A percentile compares a stretch with the other conserved stretches of the same genome.
Conservation (phyloP, 1,140 invertebrate genomes). For the Psilanteris sp. region DNA sequence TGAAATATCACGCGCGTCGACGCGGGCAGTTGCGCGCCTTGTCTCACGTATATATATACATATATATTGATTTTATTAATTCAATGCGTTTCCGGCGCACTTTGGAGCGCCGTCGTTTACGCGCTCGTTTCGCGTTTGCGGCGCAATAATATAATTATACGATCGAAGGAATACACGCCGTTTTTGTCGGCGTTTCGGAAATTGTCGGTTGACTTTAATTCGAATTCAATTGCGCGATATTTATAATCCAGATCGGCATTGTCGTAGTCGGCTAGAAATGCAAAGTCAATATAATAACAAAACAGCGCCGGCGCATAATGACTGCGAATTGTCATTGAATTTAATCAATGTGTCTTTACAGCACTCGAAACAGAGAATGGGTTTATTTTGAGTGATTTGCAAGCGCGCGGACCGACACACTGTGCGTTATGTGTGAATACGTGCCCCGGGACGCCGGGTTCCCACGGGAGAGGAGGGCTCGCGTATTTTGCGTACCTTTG, state of each 20-base stretch:
- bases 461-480: constrained; percentile 44
- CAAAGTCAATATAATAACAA: too few species aligned
- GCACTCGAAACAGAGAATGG: constrained; percentile 27
- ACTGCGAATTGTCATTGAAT: constrained; percentile 19
- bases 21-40: too few species aligned
- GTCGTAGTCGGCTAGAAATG: too few species aligned
- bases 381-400: constrained; percentile 37
- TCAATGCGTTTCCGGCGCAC: constrained; percentile 1
- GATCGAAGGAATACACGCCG: neutral
- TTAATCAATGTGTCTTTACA: constrained; percentile 24
- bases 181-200: neutral
- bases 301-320: too few species aligned
- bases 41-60: too few species aligned
- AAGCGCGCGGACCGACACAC: constrained; percentile 27
- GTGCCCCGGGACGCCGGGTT: constrained; percentile 25
- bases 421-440: constrained; percentile 14
- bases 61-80: constrained; percentile 35
- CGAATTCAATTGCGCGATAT: constrained; percentile 13
- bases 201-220: constrained; percentile 9
- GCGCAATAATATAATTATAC: constrained; percentile 22
- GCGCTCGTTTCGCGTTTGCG: constrained; percentile 5
- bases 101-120: constrained; percentile 11
- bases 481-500: constrained; percentile 50
- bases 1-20: too few species aligned
- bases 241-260: constrained; percentile 5